Base-by-base conservation (phyloP, 2,113 vertebrate genomes). In the Daphoenositta chrysoptera region DNA sequence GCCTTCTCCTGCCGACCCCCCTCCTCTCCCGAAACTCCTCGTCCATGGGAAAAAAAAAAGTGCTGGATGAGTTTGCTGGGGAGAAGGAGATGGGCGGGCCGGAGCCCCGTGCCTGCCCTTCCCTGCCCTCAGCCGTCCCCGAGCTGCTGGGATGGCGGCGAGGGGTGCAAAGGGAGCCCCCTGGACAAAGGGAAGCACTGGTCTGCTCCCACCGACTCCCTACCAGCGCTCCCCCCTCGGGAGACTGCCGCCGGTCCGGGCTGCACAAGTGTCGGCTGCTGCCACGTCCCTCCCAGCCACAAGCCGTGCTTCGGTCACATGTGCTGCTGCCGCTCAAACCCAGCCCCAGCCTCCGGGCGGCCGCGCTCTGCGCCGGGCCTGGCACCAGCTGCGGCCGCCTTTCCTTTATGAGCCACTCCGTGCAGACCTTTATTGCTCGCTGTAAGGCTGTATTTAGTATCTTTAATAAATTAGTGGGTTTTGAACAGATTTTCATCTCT, bases 341-440 rank as follows among this genome's bases (percentile, higher is more conserved):
- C 69, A 73, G 13, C 27, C 60, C 33, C 33, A 11, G 61, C 45
- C 68, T 19, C 18, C 27, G 33, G 58, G 58, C 31, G 22, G 23
- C 39, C 33, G 14, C 9, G 26, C 35, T 3, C 26, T 7, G 31
- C 31, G 15, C 50, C 31, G 37, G 19, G 22, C 13, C 2, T 9
- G 50, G 51, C 80, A 18, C 37, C 9, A 3, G 56, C 60, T 11
- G 79, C 56, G 6, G 9, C 54, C 20, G 10, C 13, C 24, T 22
- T 13, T 22, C 13, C 6, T 65, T 24, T 20, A 1, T 3, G 28
- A 7, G 15, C 16, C 54, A 0, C 3, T 8, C 45, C 11, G 11
- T 10, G 39, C 2, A 28, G 23, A 26, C 20, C 31, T 40, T 22
- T 31, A 5, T 60, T 68, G 5, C 27, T 1, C 3, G 2, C 1